Conservation (phyloP, 1,140 invertebrate genomes). For the Hylaeus volcanicus region DNA sequence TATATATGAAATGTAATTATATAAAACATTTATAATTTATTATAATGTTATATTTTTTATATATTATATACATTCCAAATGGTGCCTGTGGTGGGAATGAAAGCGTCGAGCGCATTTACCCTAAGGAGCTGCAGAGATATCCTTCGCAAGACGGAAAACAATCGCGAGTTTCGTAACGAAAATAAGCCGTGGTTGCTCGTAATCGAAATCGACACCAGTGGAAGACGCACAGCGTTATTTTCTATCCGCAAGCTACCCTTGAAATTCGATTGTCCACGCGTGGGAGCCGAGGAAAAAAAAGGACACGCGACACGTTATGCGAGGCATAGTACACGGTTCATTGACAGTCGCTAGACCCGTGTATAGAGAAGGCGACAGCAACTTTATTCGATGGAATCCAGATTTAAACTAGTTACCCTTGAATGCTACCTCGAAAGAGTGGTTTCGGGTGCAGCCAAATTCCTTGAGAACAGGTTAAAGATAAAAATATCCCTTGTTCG, state of each 20-base stretch:
- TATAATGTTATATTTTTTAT: too few species aligned
- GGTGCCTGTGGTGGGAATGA: too few species aligned
- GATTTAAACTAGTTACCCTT: slow-evolving; percentile 30
- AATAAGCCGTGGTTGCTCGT: not conserved
- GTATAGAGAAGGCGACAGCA: slow-evolving; percentile 1
- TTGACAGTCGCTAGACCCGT: not conserved
- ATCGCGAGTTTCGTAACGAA: not conserved
- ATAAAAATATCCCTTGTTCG: not conserved
- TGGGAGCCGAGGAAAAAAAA: not conserved
- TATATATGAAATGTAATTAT: too few species aligned
- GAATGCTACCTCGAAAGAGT: not conserved
- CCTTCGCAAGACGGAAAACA: not conserved
- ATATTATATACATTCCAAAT: too few species aligned
- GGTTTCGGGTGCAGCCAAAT: slow-evolving; percentile 18
- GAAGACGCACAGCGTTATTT: not conserved
- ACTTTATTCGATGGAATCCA: not conserved
- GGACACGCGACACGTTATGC: too few species aligned
- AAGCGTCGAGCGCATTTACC: too few species aligned
- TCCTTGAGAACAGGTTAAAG: slow-evolving; percentile 20
- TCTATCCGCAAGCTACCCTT: slow-evolving; percentile 11
- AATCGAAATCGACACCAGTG: slow-evolving; percentile 18
- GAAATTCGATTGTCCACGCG: slow-evolving; percentile 28
- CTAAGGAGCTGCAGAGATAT: not conserved
- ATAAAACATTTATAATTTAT: too few species aligned
- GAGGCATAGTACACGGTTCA: not conserved